Evolutionary conservation across 1,140 invertebrate species (phyloP), one percentile per base, ranked within the genome.

Genomic region (Trachymyrmex cornetzi): DNA sequence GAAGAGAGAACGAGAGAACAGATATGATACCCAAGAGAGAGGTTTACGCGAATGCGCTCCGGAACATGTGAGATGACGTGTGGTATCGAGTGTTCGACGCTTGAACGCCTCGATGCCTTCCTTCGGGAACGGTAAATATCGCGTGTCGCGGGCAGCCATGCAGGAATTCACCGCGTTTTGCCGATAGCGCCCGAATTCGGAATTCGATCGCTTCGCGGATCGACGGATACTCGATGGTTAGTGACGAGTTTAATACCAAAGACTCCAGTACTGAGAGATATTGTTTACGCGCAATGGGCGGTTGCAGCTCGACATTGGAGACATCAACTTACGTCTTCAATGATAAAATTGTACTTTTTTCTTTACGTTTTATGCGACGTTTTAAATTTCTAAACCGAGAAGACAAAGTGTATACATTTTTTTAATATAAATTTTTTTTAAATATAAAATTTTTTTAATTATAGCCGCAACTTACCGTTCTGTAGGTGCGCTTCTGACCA

Each of bases 401-500:
- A 61, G 22, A 69, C 38, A 50, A 75, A 34, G 22, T 38, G 55
- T 22, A 7, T 5, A 3, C 6, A 9, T 75, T 11, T 48, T 69
- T 16, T 9, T 55, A 34, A 53, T 55, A 12, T 50, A 30, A 59
- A 24, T 44, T 9, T 77, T 44, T 61, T 3, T 7, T 0, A 7
- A 34, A 34, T 34, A 34, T 34, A 7, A 48, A 53, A 57, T 57
- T n/a, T 1, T 63, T 19, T 19, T 30, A 30, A 63, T 30, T 19
- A 30, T 24, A 6, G 6, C 6, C 2, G 3, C 34, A 7, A 96
- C 98, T 98, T 96, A 99, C 99, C 93, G 98, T 99, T 96, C 98
- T 96, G 95, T 99, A 99, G 0, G 99, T 99, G 75, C 98, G 96
- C 93, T 99, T 99, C 93, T 99, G 99, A 55, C 99, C 99, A 16